Conservation (phyloP, 2,888 invertebrate species). For the Argyresthia goedartella region DNA sequence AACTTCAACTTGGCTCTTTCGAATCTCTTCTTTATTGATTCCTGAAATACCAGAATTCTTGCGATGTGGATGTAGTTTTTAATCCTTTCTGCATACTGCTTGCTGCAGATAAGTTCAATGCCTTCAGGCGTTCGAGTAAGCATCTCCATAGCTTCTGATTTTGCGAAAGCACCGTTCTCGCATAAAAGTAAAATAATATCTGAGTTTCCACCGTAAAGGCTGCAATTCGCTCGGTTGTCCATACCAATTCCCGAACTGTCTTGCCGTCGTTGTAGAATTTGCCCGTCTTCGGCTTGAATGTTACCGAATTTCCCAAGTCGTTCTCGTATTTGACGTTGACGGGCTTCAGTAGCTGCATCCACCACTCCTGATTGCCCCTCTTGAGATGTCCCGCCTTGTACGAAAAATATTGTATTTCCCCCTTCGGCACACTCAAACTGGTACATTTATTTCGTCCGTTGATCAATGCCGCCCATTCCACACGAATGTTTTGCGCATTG, state of each 20-base stretch:
- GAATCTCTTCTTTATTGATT: too few relatives aligned
- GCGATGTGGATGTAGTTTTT: slow-evolving; percentile 9
- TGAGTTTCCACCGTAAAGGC: slow-evolving; percentile 7
- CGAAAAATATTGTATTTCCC: slow-evolving; percentile 6
- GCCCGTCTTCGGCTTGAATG: background rate
- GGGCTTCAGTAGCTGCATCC: slow-evolving; percentile 9
- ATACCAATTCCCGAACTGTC: background rate
- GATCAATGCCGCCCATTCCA: slow-evolving; percentile 6
- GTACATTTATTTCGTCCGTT: slow-evolving; percentile 5
- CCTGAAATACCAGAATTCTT: slow-evolving; percentile 15
- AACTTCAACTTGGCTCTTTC: too few relatives aligned
- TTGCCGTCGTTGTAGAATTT: slow-evolving; percentile 1
- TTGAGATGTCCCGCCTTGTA: slow-evolving; percentile 2
- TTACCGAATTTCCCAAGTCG: background rate
- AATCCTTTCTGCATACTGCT: slow-evolving; percentile 7
- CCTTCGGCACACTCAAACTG: slow-evolving; percentile 7
- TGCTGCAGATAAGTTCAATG: slow-evolving; percentile 9
- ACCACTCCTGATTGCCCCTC: slow-evolving; percentile 5
- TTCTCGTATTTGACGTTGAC: slow-evolving; percentile 2
- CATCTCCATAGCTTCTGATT: slow-evolving; percentile 6
- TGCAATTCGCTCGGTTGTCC: background rate
- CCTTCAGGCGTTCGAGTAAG: slow-evolving; percentile 9
- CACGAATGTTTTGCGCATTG: slow-evolving; percentile 8
- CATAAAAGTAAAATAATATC: slow-evolving; percentile 13
- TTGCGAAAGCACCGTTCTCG: slow-evolving; percentile 11